Evolutionary conservation across 2,797 vertebrate genomes (phyloP).

Genomic region (Crocidura indochinensis): DNA sequence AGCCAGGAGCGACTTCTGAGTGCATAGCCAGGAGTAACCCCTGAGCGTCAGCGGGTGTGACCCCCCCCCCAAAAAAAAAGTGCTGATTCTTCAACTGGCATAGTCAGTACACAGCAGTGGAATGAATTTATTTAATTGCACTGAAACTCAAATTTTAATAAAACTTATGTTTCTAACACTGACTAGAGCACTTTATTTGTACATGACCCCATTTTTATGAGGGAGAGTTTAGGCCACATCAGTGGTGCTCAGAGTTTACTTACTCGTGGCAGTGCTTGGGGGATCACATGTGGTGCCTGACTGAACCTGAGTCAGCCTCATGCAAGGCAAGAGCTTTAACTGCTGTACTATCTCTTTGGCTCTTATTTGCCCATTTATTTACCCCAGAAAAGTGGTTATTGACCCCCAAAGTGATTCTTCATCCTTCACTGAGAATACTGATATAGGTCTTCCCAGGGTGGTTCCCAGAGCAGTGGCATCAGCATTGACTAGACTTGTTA

Average conservation of each 20-base stretch:
- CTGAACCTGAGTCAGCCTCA: too few species aligned
- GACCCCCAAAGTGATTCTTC: constrained; percentile 5
- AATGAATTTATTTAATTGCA: constrained; percentile 47
- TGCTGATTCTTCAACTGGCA: constrained; percentile 38
- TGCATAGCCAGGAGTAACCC: too few species aligned
- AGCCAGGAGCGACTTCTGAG: too few species aligned
- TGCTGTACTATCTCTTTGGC: too few species aligned
- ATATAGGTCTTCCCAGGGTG: neutral
- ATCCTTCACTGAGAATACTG: constrained; percentile 31
- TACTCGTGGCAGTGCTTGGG: too few species aligned
- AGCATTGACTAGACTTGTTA: constrained; percentile 14
- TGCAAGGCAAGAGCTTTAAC: too few species aligned
- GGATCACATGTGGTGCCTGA: too few species aligned
- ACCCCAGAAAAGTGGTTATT: constrained; percentile 3
- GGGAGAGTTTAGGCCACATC: too few species aligned
- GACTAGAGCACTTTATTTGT: constrained; percentile 18
- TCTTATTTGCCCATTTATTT: neutral
- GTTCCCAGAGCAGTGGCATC: constrained; percentile 20
- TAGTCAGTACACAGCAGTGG: constrained; percentile 42
- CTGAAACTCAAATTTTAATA: constrained; percentile 24
- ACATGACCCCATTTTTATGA: neutral
- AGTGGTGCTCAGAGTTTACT: too few species aligned
- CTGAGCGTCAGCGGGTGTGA: too few species aligned
- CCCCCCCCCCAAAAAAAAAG: too few species aligned
- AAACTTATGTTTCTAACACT: constrained; percentile 32